Evolutionary conservation across 2,113 vertebrate genomes (phyloP).

Genomic region (Tenrec ecaudatus): DNA sequence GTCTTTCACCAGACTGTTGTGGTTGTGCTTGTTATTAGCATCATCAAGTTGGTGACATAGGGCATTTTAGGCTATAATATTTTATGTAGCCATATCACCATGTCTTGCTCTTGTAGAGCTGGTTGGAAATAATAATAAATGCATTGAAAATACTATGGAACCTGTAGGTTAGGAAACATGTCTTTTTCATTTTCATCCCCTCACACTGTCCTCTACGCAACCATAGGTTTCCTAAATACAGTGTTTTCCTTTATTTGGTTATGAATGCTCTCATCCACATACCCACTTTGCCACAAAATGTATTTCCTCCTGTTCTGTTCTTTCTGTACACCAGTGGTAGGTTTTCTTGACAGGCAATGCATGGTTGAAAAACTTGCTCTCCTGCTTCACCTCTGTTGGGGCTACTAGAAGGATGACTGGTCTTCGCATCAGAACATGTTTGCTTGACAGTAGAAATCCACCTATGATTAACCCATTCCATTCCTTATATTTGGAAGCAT

Average conservation of each 20-base stretch:
- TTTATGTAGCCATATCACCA: not conserved
- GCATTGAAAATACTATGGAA: not conserved
- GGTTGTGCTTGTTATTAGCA: not conserved
- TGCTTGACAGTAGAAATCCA: slow-evolving; percentile 36
- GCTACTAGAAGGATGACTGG: not conserved
- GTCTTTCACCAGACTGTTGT: not conserved
- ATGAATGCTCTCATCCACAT: not conserved
- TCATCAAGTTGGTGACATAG: not conserved
- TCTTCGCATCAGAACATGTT: slow-evolving; percentile 24
- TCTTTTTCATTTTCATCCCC: not conserved
- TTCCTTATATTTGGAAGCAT: slow-evolving; percentile 18
- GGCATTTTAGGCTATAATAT: not conserved
- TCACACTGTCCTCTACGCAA: not conserved
- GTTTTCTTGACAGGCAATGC: slow-evolving; percentile 32
- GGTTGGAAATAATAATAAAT: not conserved
- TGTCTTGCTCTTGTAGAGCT: not conserved
- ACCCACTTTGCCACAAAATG: not conserved
- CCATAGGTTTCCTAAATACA: not conserved
- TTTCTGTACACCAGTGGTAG: not conserved
- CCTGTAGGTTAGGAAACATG: not conserved
- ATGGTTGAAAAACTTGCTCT: slow-evolving; percentile 19
- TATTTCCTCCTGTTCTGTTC: slow-evolving; percentile 28
- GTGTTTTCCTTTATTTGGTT: not conserved
- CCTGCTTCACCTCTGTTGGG: slow-evolving; percentile 50
- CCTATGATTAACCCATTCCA: not conserved